Base-by-base conservation (phyloP, 2,888 invertebrate species). In the Colletes collaris region DNA sequence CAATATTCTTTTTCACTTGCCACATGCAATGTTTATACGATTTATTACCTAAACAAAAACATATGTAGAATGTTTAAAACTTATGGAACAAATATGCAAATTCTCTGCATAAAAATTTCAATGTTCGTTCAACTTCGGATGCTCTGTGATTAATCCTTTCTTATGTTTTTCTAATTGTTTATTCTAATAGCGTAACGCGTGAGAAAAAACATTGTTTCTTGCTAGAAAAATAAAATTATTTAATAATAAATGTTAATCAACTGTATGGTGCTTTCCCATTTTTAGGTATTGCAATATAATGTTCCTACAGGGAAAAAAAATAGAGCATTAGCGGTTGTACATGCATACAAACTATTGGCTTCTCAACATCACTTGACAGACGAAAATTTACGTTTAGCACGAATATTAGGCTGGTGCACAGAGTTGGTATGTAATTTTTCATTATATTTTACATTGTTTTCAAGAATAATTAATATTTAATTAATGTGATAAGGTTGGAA, bases 341-440 rank as follows among this genome's bases (percentile, higher is more conserved):
- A 96, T 52, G 95, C 97, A 0, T 97, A 97, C 92, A 96, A 96
- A 91, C 95, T 95, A 93, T 91, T 97, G 79, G 96, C 95, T 86
- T 94, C 95, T 72, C 94, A 94, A 0, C 94, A 95, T n/a, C 93
- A 95, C 66, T 93, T 96, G 4, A 97, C 96, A 0, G 95, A 96
- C 0, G 97, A 97, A 85, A 97, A 97, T 88, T 93, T 98, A 53
- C 95, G 96, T 86, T 93, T 96, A 77, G 97, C 97, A 0, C 96
- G 97, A 85, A 96, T 98, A 87, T 94, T 99, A 92, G 99, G 98
- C 81, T 99, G 99, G 98, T 98, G 98, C 92, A 95, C 97, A 4
- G 99, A 99, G 95, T 95, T 98, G 96, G 98, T 99, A 93, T 94
- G 95, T 93, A 64, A 79, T 37, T 40, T 44, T 35, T 60, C 11